Conservation (phyloP, 2,888 invertebrate species). For the Aspidapion aeneum region DNA sequence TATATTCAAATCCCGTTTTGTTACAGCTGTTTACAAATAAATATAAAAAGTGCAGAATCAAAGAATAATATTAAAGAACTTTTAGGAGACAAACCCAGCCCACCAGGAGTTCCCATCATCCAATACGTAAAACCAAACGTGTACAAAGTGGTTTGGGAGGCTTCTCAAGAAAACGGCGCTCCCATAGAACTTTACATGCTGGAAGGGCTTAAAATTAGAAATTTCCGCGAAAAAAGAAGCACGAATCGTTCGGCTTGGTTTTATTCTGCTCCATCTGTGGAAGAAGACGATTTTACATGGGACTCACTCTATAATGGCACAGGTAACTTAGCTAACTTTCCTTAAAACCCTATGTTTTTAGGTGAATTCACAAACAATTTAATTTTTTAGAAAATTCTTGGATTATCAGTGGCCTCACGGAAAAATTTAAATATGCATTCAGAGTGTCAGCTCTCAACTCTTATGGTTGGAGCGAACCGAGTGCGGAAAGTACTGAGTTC, state of each 20-base stretch:
- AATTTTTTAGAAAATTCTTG: slow-evolving; percentile 75
- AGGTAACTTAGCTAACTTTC: too few species aligned
- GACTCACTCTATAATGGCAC: slow-evolving; percentile 71
- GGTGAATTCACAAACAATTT: too few species aligned
- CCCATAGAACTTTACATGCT: slow-evolving; percentile 70
- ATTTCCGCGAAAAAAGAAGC: slow-evolving; percentile 41
- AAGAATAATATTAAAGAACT: too few species aligned
- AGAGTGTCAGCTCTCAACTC: slow-evolving; percentile 75
- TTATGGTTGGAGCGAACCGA: slow-evolving; percentile 80
- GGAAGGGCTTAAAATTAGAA: slow-evolving; percentile 57
- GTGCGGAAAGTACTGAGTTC: slow-evolving; percentile 61
- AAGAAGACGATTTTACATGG: slow-evolving; percentile 61
- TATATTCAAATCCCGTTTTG: too few species aligned
- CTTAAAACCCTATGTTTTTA: too few species aligned
- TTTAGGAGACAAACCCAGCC: slow-evolving; percentile 72
- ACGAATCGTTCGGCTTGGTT: slow-evolving; percentile 43
- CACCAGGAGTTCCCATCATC: slow-evolving; percentile 73
- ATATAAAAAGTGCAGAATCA: too few species aligned
- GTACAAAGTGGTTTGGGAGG: slow-evolving; percentile 78
- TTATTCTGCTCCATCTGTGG: slow-evolving; percentile 50
- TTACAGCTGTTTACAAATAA: too few species aligned
- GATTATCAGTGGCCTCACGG: slow-evolving; percentile 66
- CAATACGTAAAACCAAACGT: slow-evolving; percentile 69
- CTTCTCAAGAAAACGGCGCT: slow-evolving; percentile 74
- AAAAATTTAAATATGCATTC: slow-evolving; percentile 63